These are phyloP conservation scores for Hydrophis major DNA, from an alignment of 2,797 vertebrate genomes.

Conservation along the genomic window DNA sequence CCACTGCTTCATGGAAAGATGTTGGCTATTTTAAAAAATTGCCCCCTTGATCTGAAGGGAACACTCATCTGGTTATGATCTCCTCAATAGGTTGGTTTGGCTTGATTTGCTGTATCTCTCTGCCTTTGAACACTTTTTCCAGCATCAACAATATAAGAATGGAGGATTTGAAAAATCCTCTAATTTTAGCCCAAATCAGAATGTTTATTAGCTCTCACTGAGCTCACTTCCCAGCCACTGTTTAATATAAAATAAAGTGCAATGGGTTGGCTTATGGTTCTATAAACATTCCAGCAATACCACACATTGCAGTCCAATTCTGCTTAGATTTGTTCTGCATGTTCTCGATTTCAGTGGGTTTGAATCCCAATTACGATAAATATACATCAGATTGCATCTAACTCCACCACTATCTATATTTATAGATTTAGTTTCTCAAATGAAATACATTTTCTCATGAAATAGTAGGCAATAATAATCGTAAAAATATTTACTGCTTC, in stretches of 20 bases:
- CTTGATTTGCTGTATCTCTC: background rate
- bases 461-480: background rate
- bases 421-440: background rate
- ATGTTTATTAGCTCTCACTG: background rate
- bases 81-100: background rate
- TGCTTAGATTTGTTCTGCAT: background rate
- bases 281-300: background rate
- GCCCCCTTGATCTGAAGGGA: background rate
- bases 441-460: background rate
- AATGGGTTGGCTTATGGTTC: constrained; percentile 43
- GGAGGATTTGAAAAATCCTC: background rate
- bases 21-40: background rate
- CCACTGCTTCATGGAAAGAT: background rate
- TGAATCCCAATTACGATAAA: background rate
- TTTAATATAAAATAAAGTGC: constrained; percentile 7
- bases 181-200: background rate
- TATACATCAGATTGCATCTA: background rate
- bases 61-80: background rate
- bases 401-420: background rate
- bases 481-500: background rate
- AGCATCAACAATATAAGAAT: background rate
- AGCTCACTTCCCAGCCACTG: constrained; percentile 12
- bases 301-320: background rate
- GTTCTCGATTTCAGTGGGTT: background rate
- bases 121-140: background rate